Conservation (phyloP, 2,888 invertebrate genomes). For the Megaustenia siamemsis region DNA sequence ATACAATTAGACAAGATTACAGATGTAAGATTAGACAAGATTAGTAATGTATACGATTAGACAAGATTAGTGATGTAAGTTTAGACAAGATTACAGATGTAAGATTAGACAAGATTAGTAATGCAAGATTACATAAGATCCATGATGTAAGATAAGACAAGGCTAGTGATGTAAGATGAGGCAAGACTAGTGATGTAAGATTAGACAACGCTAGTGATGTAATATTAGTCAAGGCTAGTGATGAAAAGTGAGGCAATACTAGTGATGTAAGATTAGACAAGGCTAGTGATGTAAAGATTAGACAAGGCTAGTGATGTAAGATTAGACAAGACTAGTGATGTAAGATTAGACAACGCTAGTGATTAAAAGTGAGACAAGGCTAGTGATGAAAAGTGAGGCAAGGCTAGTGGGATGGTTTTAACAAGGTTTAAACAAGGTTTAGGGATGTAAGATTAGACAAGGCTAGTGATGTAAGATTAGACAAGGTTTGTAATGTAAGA, state of each 20-base stretch:
- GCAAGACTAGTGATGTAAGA: background rate
- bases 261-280: background rate
- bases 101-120: background rate
- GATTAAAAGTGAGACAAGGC: background rate
- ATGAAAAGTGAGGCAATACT: background rate
- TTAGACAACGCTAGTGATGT: too few relatives aligned
- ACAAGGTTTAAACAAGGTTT: too few relatives aligned
- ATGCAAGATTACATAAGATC: background rate
- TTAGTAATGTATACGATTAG: background rate
- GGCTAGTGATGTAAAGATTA: background rate
- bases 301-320: background rate
- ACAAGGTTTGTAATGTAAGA: too few relatives aligned
- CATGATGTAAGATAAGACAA: background rate
- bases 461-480: too few relatives aligned
- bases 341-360: background rate
- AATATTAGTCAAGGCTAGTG: background rate
- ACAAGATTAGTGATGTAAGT: background rate
- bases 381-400: background rate
- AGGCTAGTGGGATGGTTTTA: background rate
- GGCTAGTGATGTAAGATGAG: background rate
- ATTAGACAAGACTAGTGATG: background rate
- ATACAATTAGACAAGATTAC: background rate
- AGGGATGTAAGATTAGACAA: too few relatives aligned
- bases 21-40: background rate
- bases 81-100: background rate